Base-by-base conservation (phyloP, 2,113 vertebrate genomes). In the Nothobranchius kuhntae region DNA sequence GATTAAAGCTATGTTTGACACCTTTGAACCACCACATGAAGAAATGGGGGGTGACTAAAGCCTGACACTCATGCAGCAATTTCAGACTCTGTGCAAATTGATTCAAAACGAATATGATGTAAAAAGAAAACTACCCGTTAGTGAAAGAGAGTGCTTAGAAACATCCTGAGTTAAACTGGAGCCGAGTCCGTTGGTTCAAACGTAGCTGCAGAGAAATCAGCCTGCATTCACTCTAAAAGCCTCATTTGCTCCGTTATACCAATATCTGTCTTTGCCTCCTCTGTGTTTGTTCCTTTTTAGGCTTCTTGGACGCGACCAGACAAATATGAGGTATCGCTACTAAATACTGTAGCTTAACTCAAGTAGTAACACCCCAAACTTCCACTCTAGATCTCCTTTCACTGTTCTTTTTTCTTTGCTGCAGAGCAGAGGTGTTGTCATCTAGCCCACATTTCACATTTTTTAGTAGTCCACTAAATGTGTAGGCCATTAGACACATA, bases 291-390 rank as follows among this genome's bases (percentile, higher is more conserved):
- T 94, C 92, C 87, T 93, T 88, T 96, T 91, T 92, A 99, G 98
- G 98, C 96, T 90, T 99, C 97, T 77, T 99, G 98, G 98, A 99
- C 97, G 86, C 95, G 97, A 90, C 95, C 96, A 80, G 95, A 97
- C 94, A 96, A 93, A 89, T 95, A 97, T 88, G 95, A 99, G 98
- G 98, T 99, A 99, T 93, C 91, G 94, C 93, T 92, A 87, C 91
- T 92, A 91, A 91, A 91, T 48, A 81, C 3, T 65, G 89, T 96
- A 96, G 94, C 91, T 92, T 87, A 84, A 67, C 58, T 86, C 50
- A 94, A 89, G 85, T 45, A 42, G 65, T 61, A 51, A 24, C 66
- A 77, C 65, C 66, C 64, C 68, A 63, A 11, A 73, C 75, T 75
- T 58, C 71, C 69, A 86, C 75, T 12, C 24, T 86, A 93, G 87